Percentiles rank a stretch among this genome's conserved stretches.
These are phyloP conservation scores for Myotis pilosus DNA, from an alignment of 2,797 vertebrate species.

Conservation along the genomic window DNA sequence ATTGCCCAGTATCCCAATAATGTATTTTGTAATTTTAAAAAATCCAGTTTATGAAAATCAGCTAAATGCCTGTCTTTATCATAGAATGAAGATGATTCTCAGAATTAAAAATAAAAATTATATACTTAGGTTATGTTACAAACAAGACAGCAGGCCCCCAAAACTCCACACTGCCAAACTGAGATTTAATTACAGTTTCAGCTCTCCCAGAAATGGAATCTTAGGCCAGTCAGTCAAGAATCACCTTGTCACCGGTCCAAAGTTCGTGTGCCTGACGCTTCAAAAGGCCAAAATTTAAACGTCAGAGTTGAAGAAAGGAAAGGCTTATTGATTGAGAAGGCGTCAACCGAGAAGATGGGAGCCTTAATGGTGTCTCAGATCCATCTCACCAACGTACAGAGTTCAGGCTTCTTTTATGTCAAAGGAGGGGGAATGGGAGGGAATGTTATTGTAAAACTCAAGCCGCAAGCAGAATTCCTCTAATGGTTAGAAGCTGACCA, in stretches of 20 bases:
- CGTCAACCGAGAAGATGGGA: not conserved
- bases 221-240: not conserved
- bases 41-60: not conserved
- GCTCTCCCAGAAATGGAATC: not conserved
- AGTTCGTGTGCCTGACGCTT: not conserved
- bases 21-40: too few species aligned
- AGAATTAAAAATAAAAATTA: constrained; percentile 7
- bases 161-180: not conserved
- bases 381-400: not conserved
- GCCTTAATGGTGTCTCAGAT: not conserved
- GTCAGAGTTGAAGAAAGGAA: not conserved
- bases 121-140: not conserved
- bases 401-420: not conserved
- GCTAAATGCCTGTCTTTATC: not conserved
- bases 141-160: not conserved
- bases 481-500: not conserved
- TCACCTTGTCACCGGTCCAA: not conserved
- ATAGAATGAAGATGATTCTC: not conserved
- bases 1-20: too few species aligned
- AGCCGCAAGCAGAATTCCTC: not conserved
- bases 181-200: not conserved
- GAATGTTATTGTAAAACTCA: not conserved
- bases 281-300: not conserved
- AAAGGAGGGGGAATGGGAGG: not conserved
- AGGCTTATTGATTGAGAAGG: not conserved